Evolutionary conservation across 2,113 vertebrate species (phyloP), one percentile per base, ranked within the genome.

Genomic region (Baryphthengus martii): DNA sequence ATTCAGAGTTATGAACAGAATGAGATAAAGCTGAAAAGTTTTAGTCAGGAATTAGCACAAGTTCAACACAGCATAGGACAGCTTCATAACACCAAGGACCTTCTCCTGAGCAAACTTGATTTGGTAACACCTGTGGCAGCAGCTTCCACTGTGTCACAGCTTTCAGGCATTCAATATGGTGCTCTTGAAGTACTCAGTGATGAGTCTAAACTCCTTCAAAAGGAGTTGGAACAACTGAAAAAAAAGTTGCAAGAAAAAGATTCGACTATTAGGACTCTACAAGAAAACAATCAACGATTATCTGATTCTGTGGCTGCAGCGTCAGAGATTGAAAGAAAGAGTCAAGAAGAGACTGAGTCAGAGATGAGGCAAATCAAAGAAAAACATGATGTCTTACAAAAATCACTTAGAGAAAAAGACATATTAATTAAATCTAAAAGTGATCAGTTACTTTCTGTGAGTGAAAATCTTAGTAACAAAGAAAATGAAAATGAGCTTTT

Each of bases 1-100:
- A 99, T 99, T 96, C 99, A 99, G 62, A 99, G 98, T 96, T 99
- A 99, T 0, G 99, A 99, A 94, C 98, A 98, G 91, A 99, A 99
- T 92, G 99, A 99, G 96, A 98, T 97, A 94, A 98, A 98, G 73
- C 97, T 99, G 52, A 99, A 97, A 91, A 98, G 90, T 80, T 98
- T 99, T 73, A 98, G 98, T 86, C 97, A 98, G 84, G 99, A 99
- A 45, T 97, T 99, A 29, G 99, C 98, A 2, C 98, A 99, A 61
- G 99, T 99, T 45, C 99, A 99, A 72, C 98, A 99, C 86, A 99
- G 98, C 87, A 99, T 99, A 90, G 99, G 98, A 50, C 98, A 99
- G 85, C 99, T 99, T 67, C 99, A 97, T 95, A 98, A 75, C 82
- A 99, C 99, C 49, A 99, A 99, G 94, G 98, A 99, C 11, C 97